Base-by-base conservation (phyloP, 2,113 vertebrate species). In the Speoplatyrhinus poulsoni region DNA sequence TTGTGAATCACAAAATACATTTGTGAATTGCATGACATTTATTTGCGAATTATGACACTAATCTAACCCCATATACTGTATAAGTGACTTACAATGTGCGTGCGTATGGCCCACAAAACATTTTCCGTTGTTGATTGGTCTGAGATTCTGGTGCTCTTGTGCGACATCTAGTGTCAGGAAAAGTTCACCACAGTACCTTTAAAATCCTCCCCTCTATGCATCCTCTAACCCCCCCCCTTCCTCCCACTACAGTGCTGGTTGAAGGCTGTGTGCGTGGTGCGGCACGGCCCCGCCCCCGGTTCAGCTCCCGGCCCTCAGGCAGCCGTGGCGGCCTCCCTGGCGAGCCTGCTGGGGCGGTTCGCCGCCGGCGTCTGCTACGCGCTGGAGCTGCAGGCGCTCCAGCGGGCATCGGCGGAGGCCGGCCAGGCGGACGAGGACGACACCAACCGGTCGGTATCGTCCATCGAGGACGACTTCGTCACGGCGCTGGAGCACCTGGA, bases 401-500 rank as follows among this genome's bases (percentile, higher is more conserved):
- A 90, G 66, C 94, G 90, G 66, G 82, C 69, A 41, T 60, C 80
- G 6, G 85, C 85, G 2, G 93, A 95, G 69, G 16, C 85, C 70
- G 76, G 89, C 69, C 92, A 90, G 13, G 86, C 93, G 9, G 97
- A 98, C 68, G 96, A 99, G 0, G 96, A 99, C 48, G 95, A 98
- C 88, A 99, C 97, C 55, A 98, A 97, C 89, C 96, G 96, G 73
- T 99, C 98, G 0, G 95, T 99, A 57, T 98, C 97, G 46, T 99
- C 98, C 46, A 99, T 99, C 32, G 98, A 99, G 69, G 98, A 99
- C 75, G 98, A 99, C 90, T 99, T 99, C 89, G 96, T 99, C 75
- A 99, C 98, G 26, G 98, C 98, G 46, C 94, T 98, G 1, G 98
- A 99, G 82, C 96, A 98, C 78, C 92, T 98, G 54, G 97, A 99